Percentiles rank a stretch among this genome's conserved stretches.
phyloP scores from a whole-genome alignment of 2,888 invertebrate genomes.

The Macrophya annulata region DNA sequence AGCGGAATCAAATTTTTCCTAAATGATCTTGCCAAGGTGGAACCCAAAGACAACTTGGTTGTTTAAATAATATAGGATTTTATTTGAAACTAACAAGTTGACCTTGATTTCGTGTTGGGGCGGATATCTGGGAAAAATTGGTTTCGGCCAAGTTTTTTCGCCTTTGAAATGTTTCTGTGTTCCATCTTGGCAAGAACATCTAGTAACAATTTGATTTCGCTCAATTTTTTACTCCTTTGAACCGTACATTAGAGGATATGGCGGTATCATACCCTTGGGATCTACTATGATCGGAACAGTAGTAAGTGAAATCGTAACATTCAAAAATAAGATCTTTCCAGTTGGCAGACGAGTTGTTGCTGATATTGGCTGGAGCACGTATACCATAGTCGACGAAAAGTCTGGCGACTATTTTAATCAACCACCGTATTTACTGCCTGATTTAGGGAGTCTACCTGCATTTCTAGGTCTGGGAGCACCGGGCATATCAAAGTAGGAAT shows the following conservation, averaged over 20 bases:
- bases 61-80: too few species aligned
- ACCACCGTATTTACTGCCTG: slow-evolving; percentile 80
- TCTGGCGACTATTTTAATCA: background rate
- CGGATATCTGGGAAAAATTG: too few species aligned
- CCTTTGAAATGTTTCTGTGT: too few species aligned
- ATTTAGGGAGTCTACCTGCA: slow-evolving; percentile 82
- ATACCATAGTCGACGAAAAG: slow-evolving; percentile 80
- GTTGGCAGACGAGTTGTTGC: slow-evolving; percentile 85
- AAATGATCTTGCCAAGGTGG: too few species aligned
- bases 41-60: too few species aligned
- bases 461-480: slow-evolving; percentile 86
- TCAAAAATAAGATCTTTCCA: slow-evolving; percentile 84
- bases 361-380: slow-evolving; percentile 86
- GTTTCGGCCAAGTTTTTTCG: too few species aligned
- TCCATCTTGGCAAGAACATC: too few species aligned
- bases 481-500: slow-evolving; percentile 87
- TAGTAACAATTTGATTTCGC: too few species aligned
- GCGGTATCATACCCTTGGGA: slow-evolving; percentile 81
- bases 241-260: slow-evolving; percentile 86
- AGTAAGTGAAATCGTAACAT: slow-evolving; percentile 86
- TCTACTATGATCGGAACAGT: slow-evolving; percentile 87
- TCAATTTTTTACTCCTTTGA: too few species aligned
- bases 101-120: too few species aligned
- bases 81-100: too few species aligned
- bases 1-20: too few species aligned